A percentile compares a stretch with the other conserved stretches of the same genome.
Evolutionary conservation across 2,797 vertebrate genomes (phyloP).

Genomic region (Chrysocyon brachyurus): DNA sequence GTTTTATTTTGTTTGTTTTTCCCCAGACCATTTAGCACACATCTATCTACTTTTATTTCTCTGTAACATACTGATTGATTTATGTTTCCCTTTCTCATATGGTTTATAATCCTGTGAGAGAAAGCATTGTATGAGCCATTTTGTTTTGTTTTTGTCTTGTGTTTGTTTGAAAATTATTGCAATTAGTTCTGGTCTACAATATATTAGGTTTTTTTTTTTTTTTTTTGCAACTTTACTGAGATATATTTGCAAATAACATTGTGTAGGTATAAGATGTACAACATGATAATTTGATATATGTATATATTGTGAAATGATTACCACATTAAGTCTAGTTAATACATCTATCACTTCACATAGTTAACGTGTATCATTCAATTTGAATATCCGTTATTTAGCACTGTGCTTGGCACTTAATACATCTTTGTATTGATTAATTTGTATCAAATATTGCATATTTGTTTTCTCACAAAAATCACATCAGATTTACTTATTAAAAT

Average conservation of each 20-base stretch:
- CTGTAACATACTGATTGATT: not conserved
- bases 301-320: not conserved
- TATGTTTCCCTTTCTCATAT: not conserved
- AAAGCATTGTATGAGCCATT: not conserved
- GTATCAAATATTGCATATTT: not conserved
- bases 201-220: not conserved
- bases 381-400: not conserved
- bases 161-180: not conserved
- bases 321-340: not conserved
- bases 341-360: not conserved
- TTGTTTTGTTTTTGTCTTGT: not conserved
- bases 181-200: not conserved
- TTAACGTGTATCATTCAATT: not conserved
- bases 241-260: not conserved
- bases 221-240: not conserved
- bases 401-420: not conserved
- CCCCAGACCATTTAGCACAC: not conserved
- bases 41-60: not conserved
- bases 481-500: not conserved
- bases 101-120: not conserved
- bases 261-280: not conserved
- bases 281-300: not conserved
- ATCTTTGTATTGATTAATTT: not conserved
- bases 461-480: conserved; percentile 18
- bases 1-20: not conserved